Base-by-base conservation (phyloP, 1,140 invertebrate genomes). In the Pectinophora gossypiella region DNA sequence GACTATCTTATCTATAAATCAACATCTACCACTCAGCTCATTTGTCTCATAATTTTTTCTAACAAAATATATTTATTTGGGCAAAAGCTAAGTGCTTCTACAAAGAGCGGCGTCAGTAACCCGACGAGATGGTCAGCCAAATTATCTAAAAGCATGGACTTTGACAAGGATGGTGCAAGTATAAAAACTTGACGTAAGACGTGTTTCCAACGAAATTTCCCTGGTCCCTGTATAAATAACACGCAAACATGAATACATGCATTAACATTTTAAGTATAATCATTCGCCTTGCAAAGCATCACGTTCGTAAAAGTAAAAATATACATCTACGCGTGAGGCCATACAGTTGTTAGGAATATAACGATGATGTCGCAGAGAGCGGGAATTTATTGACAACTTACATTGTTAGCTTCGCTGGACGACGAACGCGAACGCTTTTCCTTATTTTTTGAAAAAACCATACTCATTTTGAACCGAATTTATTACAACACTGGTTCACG, bases 321-420 rank as follows among this genome's bases (percentile, higher is more conserved):
- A 63, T 19, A 50, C 15, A 66, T 58, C 68, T 64, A 64, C 63
- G 77, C 69, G 68, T 68, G 70, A 72, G 75, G 56, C 62, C 65
- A 52, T 55, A 69, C 54, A 56, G 21, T 57, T 16, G 44, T 19
- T 22, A 44, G 46, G 66, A 59, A 61, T 42, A 43, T 59, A 64
- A 60, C 61, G 59, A 67, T 52, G 12, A 56, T 61, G 48, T 56
- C 48, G 58, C 65, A 36, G 59, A 68, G 64, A 79, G 76, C 79
- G 79, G 75, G 79, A 80, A 82, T 64, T 64, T 45, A n/a, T 22
- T 66, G 54, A 59, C 49, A 72, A 76, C 75, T 76, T 75, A 78
- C 76, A 48, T 71, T 72, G 36, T 71, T 72, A 46, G 56, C 21
- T 49, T 72, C 63, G 46, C 51, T 65, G 10, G 65, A 53, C 12